A percentile compares a stretch with the other conserved stretches of the same genome.
Evolutionary conservation across 2,113 vertebrate genomes (phyloP).

Genomic region (Clarias batrachus): DNA sequence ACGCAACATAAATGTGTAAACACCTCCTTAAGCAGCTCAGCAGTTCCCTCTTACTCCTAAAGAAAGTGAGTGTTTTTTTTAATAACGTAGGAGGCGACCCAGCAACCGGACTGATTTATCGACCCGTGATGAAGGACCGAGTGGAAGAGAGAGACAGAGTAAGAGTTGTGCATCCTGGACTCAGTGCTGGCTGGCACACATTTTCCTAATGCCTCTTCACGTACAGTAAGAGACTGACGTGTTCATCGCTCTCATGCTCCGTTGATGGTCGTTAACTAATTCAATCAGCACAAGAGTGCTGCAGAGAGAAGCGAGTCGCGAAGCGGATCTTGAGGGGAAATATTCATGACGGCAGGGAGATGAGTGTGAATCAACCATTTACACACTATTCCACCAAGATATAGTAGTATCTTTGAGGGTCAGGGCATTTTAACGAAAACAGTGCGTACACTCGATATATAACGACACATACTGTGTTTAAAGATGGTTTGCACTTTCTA

Average conservation of each 20-base stretch:
- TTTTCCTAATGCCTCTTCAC: conserved; percentile 25
- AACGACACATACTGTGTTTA: background rate
- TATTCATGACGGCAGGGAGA: conserved; percentile 53
- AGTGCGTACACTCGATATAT: background rate
- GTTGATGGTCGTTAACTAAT: conserved; percentile 55
- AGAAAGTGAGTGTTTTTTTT: conserved; percentile 31
- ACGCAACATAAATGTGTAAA: conserved; percentile 5
- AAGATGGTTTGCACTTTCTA: background rate
- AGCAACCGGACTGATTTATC: conserved; percentile 31
- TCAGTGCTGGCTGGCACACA: conserved; percentile 5
- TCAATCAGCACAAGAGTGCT: conserved; percentile 56
- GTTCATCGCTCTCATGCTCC: conserved; percentile 25
- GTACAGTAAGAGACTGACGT: conserved; percentile 23
- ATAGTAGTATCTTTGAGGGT: background rate
- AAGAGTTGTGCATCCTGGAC: background rate
- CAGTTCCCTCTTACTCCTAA: conserved; percentile 9
- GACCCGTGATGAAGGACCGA: conserved; percentile 11
- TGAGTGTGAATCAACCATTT: conserved; percentile 35
- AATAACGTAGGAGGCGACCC: conserved; percentile 26
- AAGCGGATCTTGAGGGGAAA: conserved; percentile 56
- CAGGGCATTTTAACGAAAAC: background rate
- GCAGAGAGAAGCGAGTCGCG: conserved; percentile 53
- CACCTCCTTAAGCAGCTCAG: conserved; percentile 24
- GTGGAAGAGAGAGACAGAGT: background rate
- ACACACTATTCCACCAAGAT: conserved; percentile 9